phyloP scores from a whole-genome alignment of 2,113 vertebrate species.

The Cyprinodon brontotheroides region DNA sequence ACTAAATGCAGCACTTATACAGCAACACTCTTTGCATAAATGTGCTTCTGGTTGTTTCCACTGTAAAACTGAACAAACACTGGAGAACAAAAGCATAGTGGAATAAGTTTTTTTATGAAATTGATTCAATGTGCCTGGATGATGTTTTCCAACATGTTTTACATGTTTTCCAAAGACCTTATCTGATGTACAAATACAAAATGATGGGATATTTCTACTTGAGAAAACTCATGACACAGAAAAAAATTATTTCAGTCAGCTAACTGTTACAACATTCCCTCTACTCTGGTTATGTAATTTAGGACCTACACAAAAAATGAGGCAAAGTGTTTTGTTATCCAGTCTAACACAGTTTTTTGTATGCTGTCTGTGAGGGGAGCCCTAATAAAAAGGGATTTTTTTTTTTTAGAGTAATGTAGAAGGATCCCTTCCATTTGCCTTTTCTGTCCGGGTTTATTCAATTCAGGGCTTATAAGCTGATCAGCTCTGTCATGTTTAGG shows the following conservation, averaged over 20 bases:
- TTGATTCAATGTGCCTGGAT: background rate
- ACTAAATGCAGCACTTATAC: background rate
- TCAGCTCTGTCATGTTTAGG: constrained; percentile 39
- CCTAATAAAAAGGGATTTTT: constrained; percentile 25
- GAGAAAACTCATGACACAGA: constrained; percentile 1
- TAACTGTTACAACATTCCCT: background rate
- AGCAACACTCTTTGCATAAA: background rate
- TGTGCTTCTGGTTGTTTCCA: background rate
- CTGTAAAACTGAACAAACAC: background rate
- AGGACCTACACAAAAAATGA: constrained; percentile 5
- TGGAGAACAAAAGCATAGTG: background rate
- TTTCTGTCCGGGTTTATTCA: constrained; percentile 16
- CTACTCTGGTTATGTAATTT: constrained; percentile 17
- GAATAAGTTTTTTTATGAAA: constrained; percentile 3
- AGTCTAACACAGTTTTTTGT: constrained; percentile 11
- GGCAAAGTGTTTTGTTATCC: constrained; percentile 25
- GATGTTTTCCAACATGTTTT: no score
- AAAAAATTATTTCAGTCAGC: background rate
- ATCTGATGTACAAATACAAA: constrained; percentile 4
- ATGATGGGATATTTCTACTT: background rate
- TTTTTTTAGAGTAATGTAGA: constrained; percentile 12
- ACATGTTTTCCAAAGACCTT: background rate
- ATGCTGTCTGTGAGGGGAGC: constrained; percentile 8
- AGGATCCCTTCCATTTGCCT: constrained; percentile 4
- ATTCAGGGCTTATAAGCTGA: constrained; percentile 38